These are phyloP conservation scores for Cephus rjabovi DNA, from an alignment of 2,888 invertebrate species.

Conservation along the genomic window DNA sequence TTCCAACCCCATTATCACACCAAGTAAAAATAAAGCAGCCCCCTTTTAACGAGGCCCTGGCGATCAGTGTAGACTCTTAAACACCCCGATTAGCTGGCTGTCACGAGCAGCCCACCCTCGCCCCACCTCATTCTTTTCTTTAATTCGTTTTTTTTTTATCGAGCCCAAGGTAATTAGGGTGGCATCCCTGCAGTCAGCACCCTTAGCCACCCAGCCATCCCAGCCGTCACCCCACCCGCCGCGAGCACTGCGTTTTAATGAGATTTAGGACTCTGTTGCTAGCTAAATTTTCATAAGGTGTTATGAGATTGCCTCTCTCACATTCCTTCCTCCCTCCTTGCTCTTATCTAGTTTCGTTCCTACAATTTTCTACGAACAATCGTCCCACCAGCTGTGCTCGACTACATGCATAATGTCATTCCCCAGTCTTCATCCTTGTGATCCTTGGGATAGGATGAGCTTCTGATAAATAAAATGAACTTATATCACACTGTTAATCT, in stretches of 20 bases:
- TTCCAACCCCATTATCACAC: slow-evolving; percentile 62
- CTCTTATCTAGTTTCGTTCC: neutral
- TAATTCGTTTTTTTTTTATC: slow-evolving; percentile 63
- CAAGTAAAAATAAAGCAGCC: slow-evolving; percentile 59
- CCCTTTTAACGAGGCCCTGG: slow-evolving; percentile 64
- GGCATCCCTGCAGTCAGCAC: slow-evolving; percentile 62
- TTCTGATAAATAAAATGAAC: too few species aligned
- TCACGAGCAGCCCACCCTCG: slow-evolving; percentile 65
- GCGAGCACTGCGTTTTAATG: slow-evolving; percentile 57
- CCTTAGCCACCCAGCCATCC: slow-evolving; percentile 33
- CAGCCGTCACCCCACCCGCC: slow-evolving; percentile 34
- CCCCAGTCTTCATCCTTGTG: neutral
- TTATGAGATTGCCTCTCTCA: slow-evolving; percentile 39
- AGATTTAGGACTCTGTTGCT: slow-evolving; percentile 59
- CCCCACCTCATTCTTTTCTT: slow-evolving; percentile 64
- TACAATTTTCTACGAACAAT: neutral
- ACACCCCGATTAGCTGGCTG: slow-evolving; percentile 67
- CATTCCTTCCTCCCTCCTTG: slow-evolving; percentile 15
- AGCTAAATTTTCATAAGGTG: slow-evolving; percentile 58
- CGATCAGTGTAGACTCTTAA: slow-evolving; percentile 67
- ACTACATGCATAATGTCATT: neutral
- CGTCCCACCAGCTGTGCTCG: neutral
- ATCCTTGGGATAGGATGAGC: neutral
- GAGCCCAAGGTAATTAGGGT: slow-evolving; percentile 65
- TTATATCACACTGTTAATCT: neutral